Base-by-base conservation (phyloP, 2,113 vertebrate genomes). In the Neodontobutis hainanensis region DNA sequence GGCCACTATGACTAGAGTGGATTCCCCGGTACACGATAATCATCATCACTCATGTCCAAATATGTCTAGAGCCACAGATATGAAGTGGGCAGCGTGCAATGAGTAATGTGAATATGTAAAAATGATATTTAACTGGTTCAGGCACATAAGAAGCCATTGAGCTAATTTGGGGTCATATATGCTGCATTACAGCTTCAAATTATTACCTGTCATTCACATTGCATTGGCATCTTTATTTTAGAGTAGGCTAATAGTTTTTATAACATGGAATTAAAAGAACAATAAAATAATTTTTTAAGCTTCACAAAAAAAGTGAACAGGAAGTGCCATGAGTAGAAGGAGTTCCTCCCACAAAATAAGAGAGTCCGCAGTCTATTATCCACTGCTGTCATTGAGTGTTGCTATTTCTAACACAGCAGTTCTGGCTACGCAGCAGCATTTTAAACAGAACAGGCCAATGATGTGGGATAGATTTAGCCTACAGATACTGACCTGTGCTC, bases 391-490 rank as follows among this genome's bases (percentile, higher is more conserved):
- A 67, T 35, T 16, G 73, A 78, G 51, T 35, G 15, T 11, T 53
- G 49, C 52, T 52, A 65, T 77, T 80, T 71, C 57, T 42, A 63
- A 48, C 51, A 68, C 62, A 58, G 15, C 34, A 51, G 40, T 69
- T 63, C 61, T 36, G 73, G 73, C 40, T 47, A 69, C 77, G 68
- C 82, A 73, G 48, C 7, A 14, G 48, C 53, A 34, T 61, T 69
- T 14, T 34, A 48, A n/a, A 49, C 16, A 44, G 15, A 11, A 59
- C 46, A 51, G 40, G 69, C 43, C 60, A 53, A 79, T 14, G 11
- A 66, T 42, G 50, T 75, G 47, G 61, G 63, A 63, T 70, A 44
- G 12, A 50, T 74, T 65, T 44, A 44, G 19, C 50, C 32, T 4
- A 48, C 58, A 68, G n/a, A 51, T 55, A 59, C 3, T 27, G 19